Evolutionary conservation across 53 echinoderm and acorn worm species (phyloP).

Genomic region (Paelopatides confundens): DNA sequence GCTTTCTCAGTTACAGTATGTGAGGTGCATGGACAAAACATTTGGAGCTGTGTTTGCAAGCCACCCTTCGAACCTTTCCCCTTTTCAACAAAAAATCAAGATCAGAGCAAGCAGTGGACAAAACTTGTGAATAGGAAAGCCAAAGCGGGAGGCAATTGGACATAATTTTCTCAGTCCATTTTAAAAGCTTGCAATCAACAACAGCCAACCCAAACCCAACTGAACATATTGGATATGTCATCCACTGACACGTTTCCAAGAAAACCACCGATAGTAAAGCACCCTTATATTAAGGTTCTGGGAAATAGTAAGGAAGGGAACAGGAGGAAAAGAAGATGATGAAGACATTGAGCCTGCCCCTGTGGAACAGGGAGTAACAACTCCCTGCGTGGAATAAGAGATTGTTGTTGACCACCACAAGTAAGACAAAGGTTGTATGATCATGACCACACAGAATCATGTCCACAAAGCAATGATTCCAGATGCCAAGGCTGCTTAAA

Average conservation of each 20-base stretch:
- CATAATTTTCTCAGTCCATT: conserved; percentile 54
- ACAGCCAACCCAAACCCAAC: conserved; percentile 54
- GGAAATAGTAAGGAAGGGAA: background rate
- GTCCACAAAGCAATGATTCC: background rate
- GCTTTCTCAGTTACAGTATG: background rate
- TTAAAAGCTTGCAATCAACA: conserved; percentile 48
- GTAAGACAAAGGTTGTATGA: background rate
- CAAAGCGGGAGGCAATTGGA: too few species aligned
- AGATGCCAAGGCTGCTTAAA: too few species aligned
- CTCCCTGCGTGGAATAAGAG: background rate
- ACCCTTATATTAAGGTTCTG: background rate
- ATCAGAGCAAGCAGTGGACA: too few species aligned
- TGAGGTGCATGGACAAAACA: background rate
- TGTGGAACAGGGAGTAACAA: too few species aligned
- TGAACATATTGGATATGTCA: conserved; percentile 34
- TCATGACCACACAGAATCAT: background rate
- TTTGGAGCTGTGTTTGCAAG: too few species aligned
- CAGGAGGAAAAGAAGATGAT: background rate
- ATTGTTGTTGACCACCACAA: background rate
- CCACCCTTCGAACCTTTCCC: too few species aligned
- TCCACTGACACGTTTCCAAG: background rate
- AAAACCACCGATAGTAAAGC: background rate
- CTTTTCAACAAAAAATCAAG: too few species aligned
- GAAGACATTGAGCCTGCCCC: background rate
- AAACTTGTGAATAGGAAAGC: too few species aligned